Conservation (phyloP, 23 tunicate genomes). For the Halocynthia roretzi region DNA sequence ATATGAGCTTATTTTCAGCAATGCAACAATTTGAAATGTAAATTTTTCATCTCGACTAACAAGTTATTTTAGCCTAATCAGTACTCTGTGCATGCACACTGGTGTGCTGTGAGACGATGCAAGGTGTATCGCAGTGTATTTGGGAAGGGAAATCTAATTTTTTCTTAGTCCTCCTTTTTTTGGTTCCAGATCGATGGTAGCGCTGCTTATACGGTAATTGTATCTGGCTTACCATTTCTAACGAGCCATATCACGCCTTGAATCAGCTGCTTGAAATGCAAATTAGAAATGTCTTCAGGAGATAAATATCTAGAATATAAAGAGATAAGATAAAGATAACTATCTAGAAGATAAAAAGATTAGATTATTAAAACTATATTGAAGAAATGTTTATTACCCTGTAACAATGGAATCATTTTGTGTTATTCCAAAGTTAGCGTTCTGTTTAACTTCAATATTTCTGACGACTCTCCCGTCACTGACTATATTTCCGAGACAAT, state of each 20-base stretch:
- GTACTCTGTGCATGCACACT: no score
- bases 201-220: no score
- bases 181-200: no score
- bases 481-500: slow-evolving; percentile 64
- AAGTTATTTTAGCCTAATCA: background rate
- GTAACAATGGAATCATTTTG: slow-evolving; percentile 38
- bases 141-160: no score
- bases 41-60: no score
- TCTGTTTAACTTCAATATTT: slow-evolving; percentile 22
- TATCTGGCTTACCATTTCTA: slow-evolving; percentile 44
- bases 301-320: slow-evolving; percentile 33
- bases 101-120: no score
- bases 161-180: no score
- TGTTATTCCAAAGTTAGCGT: slow-evolving; percentile 73
- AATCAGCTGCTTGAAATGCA: slow-evolving; percentile 47
- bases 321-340: background rate
- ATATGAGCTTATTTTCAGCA: background rate
- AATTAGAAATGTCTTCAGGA: slow-evolving; percentile 19
- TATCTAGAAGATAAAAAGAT: background rate
- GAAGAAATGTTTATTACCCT: slow-evolving; percentile 22
- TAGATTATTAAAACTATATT: no score
- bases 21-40: no score
- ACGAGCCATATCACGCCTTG: slow-evolving; percentile 84
- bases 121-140: no score
- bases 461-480: slow-evolving; percentile 39